Base-by-base conservation (phyloP, 2,113 vertebrate species). In the Manacus vitellinus region DNA sequence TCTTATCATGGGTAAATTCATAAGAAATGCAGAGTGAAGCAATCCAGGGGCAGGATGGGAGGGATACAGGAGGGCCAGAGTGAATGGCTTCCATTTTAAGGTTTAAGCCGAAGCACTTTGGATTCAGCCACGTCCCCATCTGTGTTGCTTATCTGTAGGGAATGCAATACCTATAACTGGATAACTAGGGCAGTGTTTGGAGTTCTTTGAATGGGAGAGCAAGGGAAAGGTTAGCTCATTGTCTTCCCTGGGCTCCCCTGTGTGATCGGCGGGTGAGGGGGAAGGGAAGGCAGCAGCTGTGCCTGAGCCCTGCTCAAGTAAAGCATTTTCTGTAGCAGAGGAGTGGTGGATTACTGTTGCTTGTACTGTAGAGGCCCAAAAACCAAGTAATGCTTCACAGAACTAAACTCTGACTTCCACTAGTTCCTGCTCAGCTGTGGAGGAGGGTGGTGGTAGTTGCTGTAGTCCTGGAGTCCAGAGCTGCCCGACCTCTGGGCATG, bases 351-450 rank as follows among this genome's bases (percentile, higher is more conserved):
- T 71, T 54, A 5, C 33, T 68, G 10, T 54, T 63, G n/a, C 39
- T 73, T 27, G 1, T 18, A 37, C 25, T 10, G 31, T 9, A 21
- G 1, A 70, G 41, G 24, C 51, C 52, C 14, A 3, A 43, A 61
- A 28, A 3, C 0, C 2, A 4, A 20, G 27, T 6, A 8, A 9
- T 39, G 74, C 70, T 77, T 23, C 19, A 12, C 28, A n/a, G 35
- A 47, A 9, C 39, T 62, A 0, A 51, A 8, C 44, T 35, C 0
- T 18, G 3, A 25, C 9, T 25, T 35, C 12, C 4, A 0, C 16
- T 1, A 2, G 30, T 27, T 46, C 39, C 55, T 51, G 4, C 9
- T 44, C 10, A 20, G 24, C 54, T 73, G 33, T 2, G 1, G 41
- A 14, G 31, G 10, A 13, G 55, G 9, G 3, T 75, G 39, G 5